Evolutionary conservation across 2,888 invertebrate species (phyloP), one percentile per base, ranked within the genome.

Genomic region (Philereme vetulata): DNA sequence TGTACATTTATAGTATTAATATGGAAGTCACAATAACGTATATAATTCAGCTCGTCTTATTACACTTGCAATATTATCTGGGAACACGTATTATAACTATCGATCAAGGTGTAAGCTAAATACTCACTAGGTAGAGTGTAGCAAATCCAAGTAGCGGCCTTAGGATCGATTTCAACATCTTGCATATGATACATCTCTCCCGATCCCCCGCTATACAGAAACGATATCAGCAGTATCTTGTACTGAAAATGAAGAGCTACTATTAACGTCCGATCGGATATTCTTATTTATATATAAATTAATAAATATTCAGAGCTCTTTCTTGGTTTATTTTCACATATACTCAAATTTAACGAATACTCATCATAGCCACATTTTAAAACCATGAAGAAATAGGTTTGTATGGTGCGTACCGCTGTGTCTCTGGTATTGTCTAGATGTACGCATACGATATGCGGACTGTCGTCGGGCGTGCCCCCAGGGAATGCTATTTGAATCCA

Each of bases 361-460:
- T 46, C 46, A 46, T 46, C 46, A 46, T 46, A 46, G 33, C 46
- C 32, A 9, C 11, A 9, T 8, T 8, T 5, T 43, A 44, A 44
- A 7, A 38, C 5, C 4, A n/a, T n/a, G n/a, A 5, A 10, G 4
- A 42, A 21, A 10, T 21, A 7, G 8, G 10, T 36, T 10, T 47
- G 33, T 21, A 21, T 21, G 36, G 34, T 43, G 72, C 81, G 93
- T 80, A 97, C 97, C 84, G 95, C 96, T 67, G 98, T 94, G 84
- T 98, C 98, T 49, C 98, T 94, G 54, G 98, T 97, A 78, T 99
- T 99, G 83, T 99, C 99, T 44, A 99, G 94, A 78, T 98, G 98
- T 44, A 99, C 94, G 74, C 97, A 96, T 10, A 99, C 88, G 68
- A 97, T 93, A 65, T 94, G 94, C 0, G 97, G 96, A 55, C 93